Conservation (phyloP, 1,140 invertebrate genomes). For the Harpegnathos saltator region DNA sequence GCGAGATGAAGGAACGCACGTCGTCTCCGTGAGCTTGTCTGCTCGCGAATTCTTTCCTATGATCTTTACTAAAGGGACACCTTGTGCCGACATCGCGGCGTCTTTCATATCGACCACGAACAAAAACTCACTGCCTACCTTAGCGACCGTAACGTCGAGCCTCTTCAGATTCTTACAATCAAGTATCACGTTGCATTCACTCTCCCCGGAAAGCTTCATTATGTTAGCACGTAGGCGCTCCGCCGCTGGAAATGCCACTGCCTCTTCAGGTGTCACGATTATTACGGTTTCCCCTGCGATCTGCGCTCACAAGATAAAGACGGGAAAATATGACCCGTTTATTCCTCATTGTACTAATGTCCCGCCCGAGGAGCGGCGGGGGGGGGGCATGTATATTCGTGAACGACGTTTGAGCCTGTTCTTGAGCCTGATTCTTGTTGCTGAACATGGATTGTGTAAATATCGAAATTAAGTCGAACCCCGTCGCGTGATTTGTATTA, state of each 20-base stretch:
- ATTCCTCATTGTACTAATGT: too few relatives aligned
- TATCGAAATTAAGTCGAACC: too few relatives aligned
- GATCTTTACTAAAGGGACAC: background rate
- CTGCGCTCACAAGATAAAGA: slow-evolving; percentile 48
- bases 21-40: background rate
- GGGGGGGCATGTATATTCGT: too few relatives aligned
- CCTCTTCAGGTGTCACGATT: slow-evolving; percentile 87
- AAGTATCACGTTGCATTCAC: slow-evolving; percentile 84
- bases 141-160: slow-evolving; percentile 87
- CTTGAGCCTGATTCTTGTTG: too few relatives aligned
- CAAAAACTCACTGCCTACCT: slow-evolving; percentile 81
- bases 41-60: background rate
- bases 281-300: slow-evolving; percentile 74
- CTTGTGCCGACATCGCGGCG: background rate
- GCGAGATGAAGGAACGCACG: background rate
- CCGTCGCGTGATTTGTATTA: too few relatives aligned
- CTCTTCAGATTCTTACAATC: slow-evolving; percentile 86
- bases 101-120: background rate
- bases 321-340: background rate
- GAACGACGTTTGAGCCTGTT: too few relatives aligned
- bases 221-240: slow-evolving; percentile 87
- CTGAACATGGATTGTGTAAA: too few relatives aligned
- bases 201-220: slow-evolving; percentile 77
- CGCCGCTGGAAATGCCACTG: slow-evolving; percentile 88
- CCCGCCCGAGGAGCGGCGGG: too few relatives aligned